phyloP scores from a whole-genome alignment of 2,797 vertebrate species.

The Chloroceryle amazona region DNA sequence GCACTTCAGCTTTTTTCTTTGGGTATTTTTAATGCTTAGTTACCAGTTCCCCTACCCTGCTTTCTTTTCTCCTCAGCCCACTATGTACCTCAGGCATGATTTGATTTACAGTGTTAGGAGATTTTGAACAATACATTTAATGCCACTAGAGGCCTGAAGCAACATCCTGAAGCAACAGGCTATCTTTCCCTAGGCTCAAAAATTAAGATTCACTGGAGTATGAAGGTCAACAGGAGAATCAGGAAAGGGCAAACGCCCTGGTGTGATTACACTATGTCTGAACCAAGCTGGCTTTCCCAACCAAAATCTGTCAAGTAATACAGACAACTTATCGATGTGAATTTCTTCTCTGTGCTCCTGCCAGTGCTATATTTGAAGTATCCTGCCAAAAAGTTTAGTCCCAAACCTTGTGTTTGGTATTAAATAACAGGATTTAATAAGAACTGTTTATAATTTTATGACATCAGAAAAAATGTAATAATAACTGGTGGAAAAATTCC shows the following conservation, averaged over 20 bases:
- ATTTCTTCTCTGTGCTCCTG: slow-evolving; percentile 65
- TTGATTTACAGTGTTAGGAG: slow-evolving; percentile 30
- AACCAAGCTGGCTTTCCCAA: slow-evolving; percentile 46
- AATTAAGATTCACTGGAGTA: slow-evolving; percentile 43
- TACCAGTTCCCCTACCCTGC: not conserved
- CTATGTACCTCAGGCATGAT: not conserved
- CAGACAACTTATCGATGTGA: slow-evolving; percentile 69
- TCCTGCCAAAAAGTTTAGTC: slow-evolving; percentile 5
- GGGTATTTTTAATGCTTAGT: not conserved
- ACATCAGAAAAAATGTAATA: not conserved
- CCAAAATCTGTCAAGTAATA: slow-evolving; percentile 65
- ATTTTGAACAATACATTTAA: slow-evolving; percentile 41
- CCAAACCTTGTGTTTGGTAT: slow-evolving; percentile 38
- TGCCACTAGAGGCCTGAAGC: not conserved
- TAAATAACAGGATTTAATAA: slow-evolving; percentile 48
- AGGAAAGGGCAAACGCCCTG: slow-evolving; percentile 44
- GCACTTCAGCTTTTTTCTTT: not conserved
- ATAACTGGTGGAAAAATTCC: slow-evolving; percentile 14
- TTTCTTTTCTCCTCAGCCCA: not conserved
- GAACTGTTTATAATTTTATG: slow-evolving; percentile 35
- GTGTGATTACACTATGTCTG: slow-evolving; percentile 72
- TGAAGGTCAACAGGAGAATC: slow-evolving; percentile 65
- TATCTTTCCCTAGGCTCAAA: slow-evolving; percentile 3
- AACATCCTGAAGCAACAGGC: slow-evolving; percentile 21
- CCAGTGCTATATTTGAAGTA: slow-evolving; percentile 82